Conservation (phyloP, 2,797 vertebrate species). For the Pyrocephalus nanus region DNA sequence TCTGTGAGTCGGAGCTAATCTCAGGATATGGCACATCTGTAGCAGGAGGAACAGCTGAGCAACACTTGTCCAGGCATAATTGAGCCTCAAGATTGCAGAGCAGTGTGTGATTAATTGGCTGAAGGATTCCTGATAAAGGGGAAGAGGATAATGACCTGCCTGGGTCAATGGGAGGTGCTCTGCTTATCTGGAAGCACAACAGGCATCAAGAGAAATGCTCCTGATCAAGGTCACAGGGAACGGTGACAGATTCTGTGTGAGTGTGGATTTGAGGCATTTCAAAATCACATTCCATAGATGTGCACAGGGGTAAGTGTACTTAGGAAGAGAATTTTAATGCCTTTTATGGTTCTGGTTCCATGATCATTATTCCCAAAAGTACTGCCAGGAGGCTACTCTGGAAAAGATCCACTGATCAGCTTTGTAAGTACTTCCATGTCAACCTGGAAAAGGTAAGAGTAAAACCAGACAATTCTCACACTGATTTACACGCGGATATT, state of each 20-base stretch:
- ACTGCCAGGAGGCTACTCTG: neutral
- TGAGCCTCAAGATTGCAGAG: slow-evolving; percentile 59
- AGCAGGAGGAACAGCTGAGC: slow-evolving; percentile 66
- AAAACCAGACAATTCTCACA: neutral
- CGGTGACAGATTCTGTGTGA: neutral
- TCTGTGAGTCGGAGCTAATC: slow-evolving; percentile 55
- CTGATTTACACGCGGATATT: neutral
- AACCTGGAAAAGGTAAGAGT: neutral
- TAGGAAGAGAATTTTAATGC: neutral
- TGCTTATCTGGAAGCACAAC: slow-evolving; percentile 52
- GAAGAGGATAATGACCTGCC: slow-evolving; percentile 31
- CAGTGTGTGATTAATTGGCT: slow-evolving; percentile 63
- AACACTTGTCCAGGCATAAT: slow-evolving; percentile 65
- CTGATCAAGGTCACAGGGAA: slow-evolving; percentile 70
- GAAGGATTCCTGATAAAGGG: slow-evolving; percentile 60
- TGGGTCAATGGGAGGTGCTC: slow-evolving; percentile 42
- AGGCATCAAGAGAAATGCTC: slow-evolving; percentile 57
- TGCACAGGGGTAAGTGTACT: neutral
- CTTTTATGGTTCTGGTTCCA: slow-evolving; percentile 38
- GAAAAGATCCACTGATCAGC: neutral
- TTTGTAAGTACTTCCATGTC: neutral
- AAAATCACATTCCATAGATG: slow-evolving; percentile 56
- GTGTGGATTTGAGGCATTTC: slow-evolving; percentile 58
- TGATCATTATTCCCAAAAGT: neutral
- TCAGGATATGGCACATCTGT: slow-evolving; percentile 67